Conservation (phyloP, 2,888 invertebrate genomes). For the Monochamus alternatus region DNA sequence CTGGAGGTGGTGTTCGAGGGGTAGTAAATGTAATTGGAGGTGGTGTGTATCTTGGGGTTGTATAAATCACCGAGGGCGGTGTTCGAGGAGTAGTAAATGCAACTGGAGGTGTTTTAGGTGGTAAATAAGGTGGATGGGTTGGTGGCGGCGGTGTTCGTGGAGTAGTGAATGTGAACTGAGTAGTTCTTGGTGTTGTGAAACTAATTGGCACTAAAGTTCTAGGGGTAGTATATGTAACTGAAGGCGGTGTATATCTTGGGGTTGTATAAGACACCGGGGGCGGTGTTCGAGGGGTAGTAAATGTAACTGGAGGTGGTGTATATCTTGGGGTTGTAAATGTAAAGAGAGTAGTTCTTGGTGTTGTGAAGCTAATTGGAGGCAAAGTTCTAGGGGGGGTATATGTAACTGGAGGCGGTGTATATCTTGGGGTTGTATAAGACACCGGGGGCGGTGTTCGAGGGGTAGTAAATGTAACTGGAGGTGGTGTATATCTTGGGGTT, state of each 20-base stretch:
- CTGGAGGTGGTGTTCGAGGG: background rate
- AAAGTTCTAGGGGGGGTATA: background rate
- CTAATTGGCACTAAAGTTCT: background rate
- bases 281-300: background rate
- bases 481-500: background rate
- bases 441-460: background rate
- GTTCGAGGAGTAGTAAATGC: background rate
- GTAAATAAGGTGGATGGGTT: background rate
- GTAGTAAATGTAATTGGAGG: background rate
- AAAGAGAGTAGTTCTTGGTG: background rate
- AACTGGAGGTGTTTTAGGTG: background rate
- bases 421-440: background rate
- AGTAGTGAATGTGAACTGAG: background rate
- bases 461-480: background rate
- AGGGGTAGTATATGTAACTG: background rate
- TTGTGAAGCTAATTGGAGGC: background rate
- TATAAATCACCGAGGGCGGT: background rate
- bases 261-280: background rate
- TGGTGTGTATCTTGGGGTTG: background rate
- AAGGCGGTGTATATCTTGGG: background rate
- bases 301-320: background rate
- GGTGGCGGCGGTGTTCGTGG: background rate
- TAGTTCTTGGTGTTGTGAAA: background rate
- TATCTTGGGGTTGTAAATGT: background rate
- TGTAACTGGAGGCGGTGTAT: background rate